Percentiles rank a stretch among this genome's conserved stretches.
Conservation (phyloP, 2,888 invertebrate species). For the Tholera decimalis region DNA sequence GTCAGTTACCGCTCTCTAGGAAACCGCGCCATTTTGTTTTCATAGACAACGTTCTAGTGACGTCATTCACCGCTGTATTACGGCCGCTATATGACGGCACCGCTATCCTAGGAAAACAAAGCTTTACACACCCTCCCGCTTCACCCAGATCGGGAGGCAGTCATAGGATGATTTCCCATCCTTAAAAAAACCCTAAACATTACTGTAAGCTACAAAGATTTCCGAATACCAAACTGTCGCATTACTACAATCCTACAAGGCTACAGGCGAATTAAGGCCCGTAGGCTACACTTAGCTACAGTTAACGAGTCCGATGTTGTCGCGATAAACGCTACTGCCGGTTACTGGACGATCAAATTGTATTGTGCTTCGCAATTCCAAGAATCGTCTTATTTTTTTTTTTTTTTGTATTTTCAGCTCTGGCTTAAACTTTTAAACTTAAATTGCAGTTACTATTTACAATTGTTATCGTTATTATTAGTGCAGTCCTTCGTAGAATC, state of each 20-base stretch:
- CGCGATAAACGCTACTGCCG: slow-evolving; percentile 35
- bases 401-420: not conserved
- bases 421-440: slow-evolving; percentile 4
- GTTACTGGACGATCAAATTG: slow-evolving; percentile 36
- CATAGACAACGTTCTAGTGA: no score
- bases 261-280: slow-evolving; percentile 24
- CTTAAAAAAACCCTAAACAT: not conserved
- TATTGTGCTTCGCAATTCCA: slow-evolving; percentile 32
- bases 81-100: no score
- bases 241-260: slow-evolving; percentile 31
- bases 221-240: slow-evolving; percentile 1
- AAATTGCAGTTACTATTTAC: slow-evolving; percentile 7
- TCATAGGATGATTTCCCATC: no score
- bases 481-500: not conserved
- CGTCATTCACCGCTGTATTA: no score
- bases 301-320: slow-evolving; percentile 52
- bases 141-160: no score
- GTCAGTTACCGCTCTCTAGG: no score
- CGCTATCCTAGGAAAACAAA: no score
- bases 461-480: not conserved
- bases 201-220: slow-evolving; percentile 12
- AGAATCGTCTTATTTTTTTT: slow-evolving; percentile 8
- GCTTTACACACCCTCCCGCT: no score
- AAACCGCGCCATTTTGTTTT: no score
- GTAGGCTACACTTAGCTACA: slow-evolving; percentile 31